A percentile compares a stretch with the other conserved stretches of the same genome.
phyloP scores from a whole-genome alignment of 2,888 invertebrate genomes.

The Sclerodermus sp. region DNA sequence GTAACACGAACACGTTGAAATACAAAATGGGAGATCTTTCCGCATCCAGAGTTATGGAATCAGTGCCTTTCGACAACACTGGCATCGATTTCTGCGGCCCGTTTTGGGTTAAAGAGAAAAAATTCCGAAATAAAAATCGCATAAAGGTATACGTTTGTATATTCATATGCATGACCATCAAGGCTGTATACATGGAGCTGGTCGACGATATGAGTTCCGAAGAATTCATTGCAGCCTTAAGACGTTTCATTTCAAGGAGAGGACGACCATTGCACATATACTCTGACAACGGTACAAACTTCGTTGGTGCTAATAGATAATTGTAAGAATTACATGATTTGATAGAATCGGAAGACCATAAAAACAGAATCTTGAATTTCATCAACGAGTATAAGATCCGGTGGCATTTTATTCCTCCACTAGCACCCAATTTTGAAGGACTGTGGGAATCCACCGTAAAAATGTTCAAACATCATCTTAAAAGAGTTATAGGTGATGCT shows the following conservation, averaged over 20 bases:
- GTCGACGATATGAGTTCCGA: constrained; percentile 5
- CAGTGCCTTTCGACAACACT: not conserved
- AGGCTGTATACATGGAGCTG: constrained; percentile 6
- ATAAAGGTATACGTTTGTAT: constrained; percentile 6
- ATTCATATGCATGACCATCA: constrained; percentile 1
- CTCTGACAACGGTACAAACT: constrained; percentile 4
- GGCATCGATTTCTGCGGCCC: not conserved
- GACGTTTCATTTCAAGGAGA: not conserved
- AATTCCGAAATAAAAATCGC: not conserved
- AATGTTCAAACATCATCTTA: constrained; percentile 1
- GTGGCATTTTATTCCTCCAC: constrained; percentile 7
- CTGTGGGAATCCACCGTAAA: constrained; percentile 4
- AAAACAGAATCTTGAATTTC: too few relatives aligned
- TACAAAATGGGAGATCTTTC: constrained; percentile 8
- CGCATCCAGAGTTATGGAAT: not conserved
- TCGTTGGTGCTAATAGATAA: too few relatives aligned
- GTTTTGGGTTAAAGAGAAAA: not conserved
- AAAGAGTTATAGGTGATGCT: constrained; percentile 20
- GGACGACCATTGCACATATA: not conserved
- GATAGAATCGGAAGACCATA: too few relatives aligned
- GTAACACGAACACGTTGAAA: not conserved
- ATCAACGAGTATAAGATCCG: not conserved
- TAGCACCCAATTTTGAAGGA: constrained; percentile 9
- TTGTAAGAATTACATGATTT: too few relatives aligned
- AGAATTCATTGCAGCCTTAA: not conserved